Evolutionary conservation across 2,797 vertebrate genomes (phyloP).

Genomic region (Todus mexicanus): DNA sequence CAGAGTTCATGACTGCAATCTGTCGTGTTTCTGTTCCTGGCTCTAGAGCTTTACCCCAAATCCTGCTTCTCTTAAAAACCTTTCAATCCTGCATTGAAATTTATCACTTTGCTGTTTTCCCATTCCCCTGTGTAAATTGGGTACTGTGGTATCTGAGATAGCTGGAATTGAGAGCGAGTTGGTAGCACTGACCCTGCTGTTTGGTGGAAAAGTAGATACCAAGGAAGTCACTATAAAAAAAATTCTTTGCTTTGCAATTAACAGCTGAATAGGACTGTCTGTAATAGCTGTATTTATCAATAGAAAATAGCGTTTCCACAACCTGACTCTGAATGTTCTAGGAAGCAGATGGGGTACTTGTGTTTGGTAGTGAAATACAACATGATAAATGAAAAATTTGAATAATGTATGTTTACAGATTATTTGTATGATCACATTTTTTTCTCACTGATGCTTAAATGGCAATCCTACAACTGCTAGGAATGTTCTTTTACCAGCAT

Average conservation of each 20-base stretch:
- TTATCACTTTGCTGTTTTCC: background rate
- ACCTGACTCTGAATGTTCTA: background rate
- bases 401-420: background rate
- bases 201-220: background rate
- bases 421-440: background rate
- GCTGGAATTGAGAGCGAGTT: background rate
- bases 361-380: background rate
- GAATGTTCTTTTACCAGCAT: background rate
- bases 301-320: background rate
- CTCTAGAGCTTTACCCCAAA: background rate
- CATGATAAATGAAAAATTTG: background rate
- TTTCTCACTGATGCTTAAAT: background rate
- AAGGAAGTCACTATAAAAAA: slow-evolving; percentile 9
- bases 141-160: background rate
- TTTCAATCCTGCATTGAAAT: background rate
- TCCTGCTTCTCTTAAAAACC: background rate
- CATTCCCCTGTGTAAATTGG: background rate
- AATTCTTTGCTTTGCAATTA: slow-evolving; percentile 20
- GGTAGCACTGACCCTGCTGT: background rate
- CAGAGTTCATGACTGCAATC: slow-evolving; percentile 46
- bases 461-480: background rate
- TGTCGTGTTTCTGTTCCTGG: slow-evolving; percentile 2
- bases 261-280: background rate
- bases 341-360: background rate
- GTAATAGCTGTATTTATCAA: background rate